Conservation (phyloP, 2,888 invertebrate genomes). For the Hydrotaea diabolus region DNA sequence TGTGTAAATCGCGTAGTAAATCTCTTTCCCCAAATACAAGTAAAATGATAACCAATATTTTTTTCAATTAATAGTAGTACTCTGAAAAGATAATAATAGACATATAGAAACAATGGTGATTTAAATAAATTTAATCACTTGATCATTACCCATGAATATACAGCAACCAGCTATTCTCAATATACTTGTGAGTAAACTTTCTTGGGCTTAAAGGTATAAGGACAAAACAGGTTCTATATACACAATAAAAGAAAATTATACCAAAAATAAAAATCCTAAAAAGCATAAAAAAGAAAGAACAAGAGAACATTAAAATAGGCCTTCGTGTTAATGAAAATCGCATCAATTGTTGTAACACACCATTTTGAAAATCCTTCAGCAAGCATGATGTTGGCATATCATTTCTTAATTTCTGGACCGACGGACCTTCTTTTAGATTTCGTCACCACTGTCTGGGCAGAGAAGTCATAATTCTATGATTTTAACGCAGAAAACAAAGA, state of each 20-base stretch:
- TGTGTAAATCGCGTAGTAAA: too few species aligned
- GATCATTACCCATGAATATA: constrained; percentile 5
- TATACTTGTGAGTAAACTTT: not conserved
- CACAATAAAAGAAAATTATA: constrained; percentile 30
- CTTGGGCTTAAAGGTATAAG: constrained; percentile 21
- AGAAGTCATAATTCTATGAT: constrained; percentile 23
- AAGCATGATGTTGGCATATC: constrained; percentile 26
- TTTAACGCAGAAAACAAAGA: constrained; percentile 26
- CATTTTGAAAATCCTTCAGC: constrained; percentile 25
- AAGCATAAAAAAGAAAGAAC: constrained; percentile 36
- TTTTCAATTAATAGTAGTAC: not conserved
- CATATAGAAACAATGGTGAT: constrained; percentile 20
- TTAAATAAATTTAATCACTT: constrained; percentile 22
- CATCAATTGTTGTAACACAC: constrained; percentile 25
- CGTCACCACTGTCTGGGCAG: not conserved
- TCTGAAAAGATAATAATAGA: constrained; percentile 37
- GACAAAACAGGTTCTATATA: constrained; percentile 23
- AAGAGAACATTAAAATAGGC: constrained; percentile 20
- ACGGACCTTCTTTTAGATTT: constrained; percentile 11
- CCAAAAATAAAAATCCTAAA: constrained; percentile 36
- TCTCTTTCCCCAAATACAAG: too few species aligned
- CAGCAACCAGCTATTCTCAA: constrained; percentile 25
- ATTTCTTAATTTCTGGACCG: constrained; percentile 22
- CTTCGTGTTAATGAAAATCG: constrained; percentile 7
- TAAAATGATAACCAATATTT: too few species aligned